Evolutionary conservation across 2,888 invertebrate species (phyloP).

Genomic region (Oligia strigilis): DNA sequence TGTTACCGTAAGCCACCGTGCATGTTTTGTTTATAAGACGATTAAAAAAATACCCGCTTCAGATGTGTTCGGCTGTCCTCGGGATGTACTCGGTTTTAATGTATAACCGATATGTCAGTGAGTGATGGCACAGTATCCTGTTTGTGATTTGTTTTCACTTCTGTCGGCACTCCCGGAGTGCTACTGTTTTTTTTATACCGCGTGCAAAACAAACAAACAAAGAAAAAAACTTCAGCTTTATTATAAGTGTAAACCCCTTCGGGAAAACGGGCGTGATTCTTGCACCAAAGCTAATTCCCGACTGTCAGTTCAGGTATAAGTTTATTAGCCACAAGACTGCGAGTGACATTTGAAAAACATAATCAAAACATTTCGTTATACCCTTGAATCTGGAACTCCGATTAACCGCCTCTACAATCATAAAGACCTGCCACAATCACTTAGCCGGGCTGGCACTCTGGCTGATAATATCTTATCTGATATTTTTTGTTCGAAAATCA

Average conservation of each 20-base stretch:
- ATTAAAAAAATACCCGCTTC: no score
- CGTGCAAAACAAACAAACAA: no score
- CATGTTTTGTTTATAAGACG: no score
- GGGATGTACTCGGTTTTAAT: no score
- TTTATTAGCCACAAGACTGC: slow-evolving; percentile 14
- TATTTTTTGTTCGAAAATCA: background rate
- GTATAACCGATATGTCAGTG: no score
- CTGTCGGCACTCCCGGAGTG: no score
- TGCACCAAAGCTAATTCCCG: background rate
- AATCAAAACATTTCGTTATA: background rate
- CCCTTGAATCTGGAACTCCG: slow-evolving; percentile 8
- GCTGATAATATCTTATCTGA: background rate
- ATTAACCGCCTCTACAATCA: background rate
- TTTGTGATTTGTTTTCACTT: no score
- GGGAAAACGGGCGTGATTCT: background rate
- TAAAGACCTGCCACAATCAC: slow-evolving; percentile 12
- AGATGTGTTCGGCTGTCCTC: no score
- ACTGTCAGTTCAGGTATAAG: background rate
- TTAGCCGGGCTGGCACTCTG: background rate
- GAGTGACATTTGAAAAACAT: slow-evolving; percentile 29
- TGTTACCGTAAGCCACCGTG: no score
- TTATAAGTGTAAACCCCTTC: background rate
- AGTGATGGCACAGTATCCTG: no score
- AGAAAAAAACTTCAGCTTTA: no score
- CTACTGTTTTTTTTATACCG: no score